phyloP scores from a whole-genome alignment of 2,797 vertebrate species.

The Remorina albescens region DNA sequence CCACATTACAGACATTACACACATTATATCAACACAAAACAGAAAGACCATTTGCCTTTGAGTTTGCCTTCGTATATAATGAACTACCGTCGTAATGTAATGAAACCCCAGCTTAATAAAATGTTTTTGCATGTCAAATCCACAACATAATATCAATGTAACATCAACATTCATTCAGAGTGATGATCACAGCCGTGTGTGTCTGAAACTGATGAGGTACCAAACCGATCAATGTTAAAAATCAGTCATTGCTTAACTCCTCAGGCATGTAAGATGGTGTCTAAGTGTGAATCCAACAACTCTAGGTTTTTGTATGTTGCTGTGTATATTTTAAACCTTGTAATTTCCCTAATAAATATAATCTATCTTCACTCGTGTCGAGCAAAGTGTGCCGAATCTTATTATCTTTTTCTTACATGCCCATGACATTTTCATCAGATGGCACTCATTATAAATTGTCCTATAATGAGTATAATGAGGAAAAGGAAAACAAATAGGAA shows the following conservation, averaged over 20 bases:
- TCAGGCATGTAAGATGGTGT: not conserved
- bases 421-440: not conserved
- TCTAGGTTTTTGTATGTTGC: fast-evolving
- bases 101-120: too few species aligned
- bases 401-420: not conserved
- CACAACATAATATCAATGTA: conserved; percentile 15
- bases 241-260: not conserved
- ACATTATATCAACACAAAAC: not conserved
- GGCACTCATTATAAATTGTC: not conserved
- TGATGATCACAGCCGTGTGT: conserved; percentile 8
- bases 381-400: not conserved
- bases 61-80: not conserved
- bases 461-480: too few species aligned
- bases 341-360: not conserved
- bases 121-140: not conserved
- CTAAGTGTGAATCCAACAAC: not conserved
- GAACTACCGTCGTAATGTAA: too few species aligned
- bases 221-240: conserved; percentile 3
- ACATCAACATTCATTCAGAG: not conserved
- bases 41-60: not conserved
- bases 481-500: not conserved
- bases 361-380: not conserved
- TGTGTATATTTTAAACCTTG: not conserved
- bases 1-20: not conserved
- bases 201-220: not conserved